phyloP scores from a whole-genome alignment of 2,113 vertebrate genomes.

The Plestiodon gilberti region DNA sequence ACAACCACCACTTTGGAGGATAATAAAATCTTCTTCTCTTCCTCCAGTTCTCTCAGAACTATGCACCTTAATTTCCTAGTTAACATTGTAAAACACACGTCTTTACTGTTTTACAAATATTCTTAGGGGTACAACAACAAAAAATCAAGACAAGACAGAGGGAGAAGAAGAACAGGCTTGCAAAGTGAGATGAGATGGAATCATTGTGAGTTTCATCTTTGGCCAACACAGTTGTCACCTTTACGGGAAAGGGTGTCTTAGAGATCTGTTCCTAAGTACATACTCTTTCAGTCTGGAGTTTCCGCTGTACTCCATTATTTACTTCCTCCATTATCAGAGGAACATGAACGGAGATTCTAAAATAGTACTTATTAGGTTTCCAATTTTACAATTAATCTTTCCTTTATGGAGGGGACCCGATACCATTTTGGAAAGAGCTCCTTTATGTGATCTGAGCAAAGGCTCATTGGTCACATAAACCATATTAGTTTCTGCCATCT shows the following conservation, averaged over 20 bases:
- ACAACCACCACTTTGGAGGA: neutral
- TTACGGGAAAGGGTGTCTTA: neutral
- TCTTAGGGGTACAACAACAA: neutral
- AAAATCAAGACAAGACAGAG: neutral
- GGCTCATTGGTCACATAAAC: neutral
- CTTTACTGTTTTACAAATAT: neutral
- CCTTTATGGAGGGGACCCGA: neutral
- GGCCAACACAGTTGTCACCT: neutral
- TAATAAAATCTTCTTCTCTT: neutral
- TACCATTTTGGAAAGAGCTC: neutral
- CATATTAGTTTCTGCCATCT: too few species aligned
- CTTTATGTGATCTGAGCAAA: neutral
- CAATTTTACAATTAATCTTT: neutral
- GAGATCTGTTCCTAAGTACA: neutral
- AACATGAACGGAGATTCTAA: neutral
- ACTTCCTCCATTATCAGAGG: neutral
- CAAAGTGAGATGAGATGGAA: neutral
- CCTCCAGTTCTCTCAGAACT: neutral
- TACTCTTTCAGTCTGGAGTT: neutral
- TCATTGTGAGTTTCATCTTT: neutral
- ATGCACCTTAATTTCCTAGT: neutral
- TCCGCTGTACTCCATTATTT: neutral
- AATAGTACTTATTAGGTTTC: neutral
- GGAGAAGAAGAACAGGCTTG: neutral
- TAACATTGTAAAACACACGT: too few species aligned